phyloP scores from a whole-genome alignment of 2,113 vertebrate species.

The Rhegmatorhina hoffmannsi region DNA sequence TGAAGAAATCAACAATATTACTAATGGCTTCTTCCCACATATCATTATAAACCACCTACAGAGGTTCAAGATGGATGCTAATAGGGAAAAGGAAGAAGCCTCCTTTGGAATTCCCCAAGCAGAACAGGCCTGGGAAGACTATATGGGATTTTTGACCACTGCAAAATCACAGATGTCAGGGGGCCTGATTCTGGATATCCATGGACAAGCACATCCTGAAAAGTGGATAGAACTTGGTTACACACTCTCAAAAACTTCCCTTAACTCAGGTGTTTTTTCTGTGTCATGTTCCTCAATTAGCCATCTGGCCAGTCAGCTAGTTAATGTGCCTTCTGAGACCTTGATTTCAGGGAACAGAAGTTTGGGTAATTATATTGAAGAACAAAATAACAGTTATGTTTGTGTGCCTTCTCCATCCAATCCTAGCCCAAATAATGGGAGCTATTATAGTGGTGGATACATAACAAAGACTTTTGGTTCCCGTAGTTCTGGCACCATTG shows the following conservation, averaged over 20 bases:
- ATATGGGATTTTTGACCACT: conserved; percentile 56
- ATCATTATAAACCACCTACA: conserved; percentile 63
- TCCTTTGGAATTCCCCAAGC: conserved; percentile 51
- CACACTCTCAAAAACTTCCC: conserved; percentile 47
- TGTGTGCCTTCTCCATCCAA: conserved; percentile 68
- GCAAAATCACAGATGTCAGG: conserved; percentile 38
- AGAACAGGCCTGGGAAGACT: conserved; percentile 63
- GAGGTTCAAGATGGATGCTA: conserved; percentile 66
- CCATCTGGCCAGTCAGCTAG: conserved; percentile 42
- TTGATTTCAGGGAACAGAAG: conserved; percentile 50
- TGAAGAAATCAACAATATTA: conserved; percentile 52
- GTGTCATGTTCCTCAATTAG: not conserved
- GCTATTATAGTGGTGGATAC: conserved; percentile 60
- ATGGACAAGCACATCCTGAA: conserved; percentile 63
- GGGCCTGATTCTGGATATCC: conserved; percentile 63
- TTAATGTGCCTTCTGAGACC: conserved; percentile 19
- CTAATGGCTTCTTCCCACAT: conserved; percentile 44
- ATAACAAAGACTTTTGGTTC: conserved; percentile 61
- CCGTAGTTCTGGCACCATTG: not conserved
- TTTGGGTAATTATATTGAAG: conserved; percentile 55
- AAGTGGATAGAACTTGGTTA: conserved; percentile 68
- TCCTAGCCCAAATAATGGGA: conserved; percentile 56
- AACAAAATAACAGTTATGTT: conserved; percentile 27
- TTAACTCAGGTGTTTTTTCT: conserved; percentile 32
- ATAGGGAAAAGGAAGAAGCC: conserved; percentile 59